Base-by-base conservation (phyloP, 2,888 invertebrate genomes). In the Deilephila elpenor region DNA sequence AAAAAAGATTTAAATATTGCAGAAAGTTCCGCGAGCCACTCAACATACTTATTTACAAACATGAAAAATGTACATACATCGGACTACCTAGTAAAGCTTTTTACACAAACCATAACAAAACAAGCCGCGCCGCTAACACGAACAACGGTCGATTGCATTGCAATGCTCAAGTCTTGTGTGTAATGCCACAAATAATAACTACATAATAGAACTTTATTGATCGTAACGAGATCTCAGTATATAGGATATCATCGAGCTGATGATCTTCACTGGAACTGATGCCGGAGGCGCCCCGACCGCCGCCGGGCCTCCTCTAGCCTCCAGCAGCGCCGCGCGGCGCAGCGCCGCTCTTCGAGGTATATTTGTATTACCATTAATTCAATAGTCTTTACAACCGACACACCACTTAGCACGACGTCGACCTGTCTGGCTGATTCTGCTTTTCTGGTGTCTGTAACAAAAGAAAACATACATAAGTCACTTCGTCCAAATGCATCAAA, bases 371-470 rank as follows among this genome's bases (percentile, higher is more conserved):
- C 84, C 84, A 83, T 90, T 92, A 83, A 91, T 90, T 92, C 92
- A 91, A 90, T 91, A 84, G 91, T 93, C 90, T 86, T 77, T 87
- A 84, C 87, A 89, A 83, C 74, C 85, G 91, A 90, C 79, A 72
- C 75, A 83, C 79, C 87, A 86, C 84, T 89, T 93, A 94, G 84
- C 93, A 93, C 80, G 92, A 91, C 79, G 82, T 88, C 84, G 95
- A 93, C 91, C 96, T 95, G 88, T 96, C 96, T 74, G 95, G 95
- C 78, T 96, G 95, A 82, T 95, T 95, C 84, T 96, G 93, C 88
- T 96, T 96, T 87, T 96, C 96, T 82, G 96, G 95, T 80, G 95
- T 95, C 96, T 96, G 96, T 86, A 96, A 96, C 93, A 95, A 95
- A 83, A 78, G 80, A 83, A 86, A 88, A 84, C 81, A 56, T 71